Evolutionary conservation across 2,113 vertebrate genomes (phyloP), one percentile per base, ranked within the genome.

Genomic region (Atlantisia rogersi): DNA sequence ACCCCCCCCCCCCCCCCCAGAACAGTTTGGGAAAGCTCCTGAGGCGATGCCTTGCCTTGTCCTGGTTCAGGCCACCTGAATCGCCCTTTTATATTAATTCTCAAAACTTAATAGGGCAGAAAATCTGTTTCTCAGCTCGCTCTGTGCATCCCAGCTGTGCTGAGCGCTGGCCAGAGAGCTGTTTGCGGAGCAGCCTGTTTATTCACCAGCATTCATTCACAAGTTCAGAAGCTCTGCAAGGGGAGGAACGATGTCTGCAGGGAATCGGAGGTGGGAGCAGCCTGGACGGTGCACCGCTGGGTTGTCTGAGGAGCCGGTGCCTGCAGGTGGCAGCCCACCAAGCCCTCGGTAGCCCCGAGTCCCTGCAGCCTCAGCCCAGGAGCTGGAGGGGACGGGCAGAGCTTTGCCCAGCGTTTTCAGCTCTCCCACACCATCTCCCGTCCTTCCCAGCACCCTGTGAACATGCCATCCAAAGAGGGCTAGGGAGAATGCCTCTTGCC

Each of bases 391-490:
- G 14, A 8, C 60, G 59, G 52, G 16, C 39, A 53, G 32, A 35
- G 39, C 46, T 74, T 55, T 10, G 44, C 3, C 48, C 63, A 3
- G n/a, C 5, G 60, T 21, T n/a, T 21, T 7, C 75, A 46, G 37
- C 32, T 35, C 13, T 46, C 32, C n/a, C 19, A 1, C 14, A 9
- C 11, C 8, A 53, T 15, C n/a, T 52, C 29, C 59, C 0, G 2
- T 7, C 10, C 58, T 58, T 31, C 56, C 17, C 35, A 48, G 63
- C 20, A 1, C 7, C 32, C 71, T 29, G 39, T 15, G 60, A 82
- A 17, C 26, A 4, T 0, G 4, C 62, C 10, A 4, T 11, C 2
- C 4, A 5, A 67, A 22, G 17, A 17, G 35, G 5, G 0, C 13
- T 40, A 32, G 14, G 60, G 4, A 9, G 7, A 15, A 21, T 2